Evolutionary conservation across 2,113 vertebrate species (phyloP).

Genomic region (Loxodonta africana): DNA sequence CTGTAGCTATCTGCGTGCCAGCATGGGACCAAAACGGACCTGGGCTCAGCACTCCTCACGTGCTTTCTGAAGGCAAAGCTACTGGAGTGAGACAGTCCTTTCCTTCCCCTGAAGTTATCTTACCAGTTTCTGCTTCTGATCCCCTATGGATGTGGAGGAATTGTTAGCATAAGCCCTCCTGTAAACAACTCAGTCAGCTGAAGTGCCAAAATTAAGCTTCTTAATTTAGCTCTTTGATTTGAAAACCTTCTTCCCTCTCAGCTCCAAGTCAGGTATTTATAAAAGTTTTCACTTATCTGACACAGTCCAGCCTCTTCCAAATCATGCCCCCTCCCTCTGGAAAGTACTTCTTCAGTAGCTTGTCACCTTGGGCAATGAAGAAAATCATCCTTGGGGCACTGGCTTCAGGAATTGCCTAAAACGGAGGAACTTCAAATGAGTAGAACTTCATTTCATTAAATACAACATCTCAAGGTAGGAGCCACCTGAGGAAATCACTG

Average conservation of each 20-base stretch:
- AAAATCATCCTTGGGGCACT: conserved; percentile 5
- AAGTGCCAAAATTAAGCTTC: conserved; percentile 89
- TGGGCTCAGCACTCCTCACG: conserved; percentile 26
- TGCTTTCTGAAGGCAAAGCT: conserved; percentile 81
- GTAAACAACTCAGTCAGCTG: conserved; percentile 85
- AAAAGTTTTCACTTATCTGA: conserved; percentile 85
- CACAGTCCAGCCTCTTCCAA: conserved; percentile 79
- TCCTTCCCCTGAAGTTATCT: conserved; percentile 80
- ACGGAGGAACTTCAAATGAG: conserved; percentile 44
- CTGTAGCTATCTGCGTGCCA: conserved; percentile 33
- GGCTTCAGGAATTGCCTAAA: conserved; percentile 47
- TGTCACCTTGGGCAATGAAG: conserved; percentile 56
- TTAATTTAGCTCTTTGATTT: conserved; percentile 89
- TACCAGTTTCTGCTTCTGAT: conserved; percentile 85
- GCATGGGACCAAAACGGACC: conserved; percentile 68
- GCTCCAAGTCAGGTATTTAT: conserved; percentile 83
- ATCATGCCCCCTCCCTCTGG: conserved; percentile 67
- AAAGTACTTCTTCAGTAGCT: conserved; percentile 27
- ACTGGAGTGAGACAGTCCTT: conserved; percentile 83
- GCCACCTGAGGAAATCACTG: neutral
- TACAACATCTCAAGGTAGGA: neutral
- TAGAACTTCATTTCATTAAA: neutral
- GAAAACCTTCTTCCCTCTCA: conserved; percentile 81
- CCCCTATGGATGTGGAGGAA: conserved; percentile 83
- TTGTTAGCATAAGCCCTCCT: conserved; percentile 86